These are phyloP conservation scores for Aptenodytes patagonicus DNA, from an alignment of 2,113 vertebrate species.

Conservation along the genomic window DNA sequence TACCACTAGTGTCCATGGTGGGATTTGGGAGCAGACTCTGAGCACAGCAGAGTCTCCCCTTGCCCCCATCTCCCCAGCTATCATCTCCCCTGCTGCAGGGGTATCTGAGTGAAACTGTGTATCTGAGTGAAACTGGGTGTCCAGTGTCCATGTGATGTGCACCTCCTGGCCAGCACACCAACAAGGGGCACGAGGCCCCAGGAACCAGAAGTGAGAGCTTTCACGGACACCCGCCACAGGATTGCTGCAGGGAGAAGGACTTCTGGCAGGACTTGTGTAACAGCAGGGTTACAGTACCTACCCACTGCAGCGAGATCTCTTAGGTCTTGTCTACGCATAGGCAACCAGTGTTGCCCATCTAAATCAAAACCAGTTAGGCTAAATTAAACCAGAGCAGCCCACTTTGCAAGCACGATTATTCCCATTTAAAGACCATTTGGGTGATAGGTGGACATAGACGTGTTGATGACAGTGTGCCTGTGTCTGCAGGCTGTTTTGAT, in stretches of 20 bases:
- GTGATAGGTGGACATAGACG: background rate
- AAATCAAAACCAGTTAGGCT: background rate
- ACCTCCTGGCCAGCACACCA: background rate
- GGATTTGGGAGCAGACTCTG: background rate
- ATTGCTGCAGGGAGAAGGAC: background rate
- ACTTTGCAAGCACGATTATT: background rate
- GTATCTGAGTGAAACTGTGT: background rate
- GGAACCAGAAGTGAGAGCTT: background rate
- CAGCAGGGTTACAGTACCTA: background rate
- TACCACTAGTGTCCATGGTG: background rate
- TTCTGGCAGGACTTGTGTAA: background rate
- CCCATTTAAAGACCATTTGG: background rate
- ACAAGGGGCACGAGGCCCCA: background rate
- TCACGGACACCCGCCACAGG: rapidly evolving
- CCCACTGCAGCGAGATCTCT: background rate
- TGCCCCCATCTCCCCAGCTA: background rate
- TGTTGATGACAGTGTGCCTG: background rate
- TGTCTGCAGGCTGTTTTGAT: background rate
- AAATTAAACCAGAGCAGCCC: background rate
- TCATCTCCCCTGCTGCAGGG: background rate
- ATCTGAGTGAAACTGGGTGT: background rate
- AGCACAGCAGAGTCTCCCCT: background rate
- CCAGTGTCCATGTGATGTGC: background rate
- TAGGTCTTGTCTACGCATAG: background rate
- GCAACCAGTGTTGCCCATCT: background rate